Conservation (phyloP, 2,113 vertebrate species). For the Pachycephala philippinensis region DNA sequence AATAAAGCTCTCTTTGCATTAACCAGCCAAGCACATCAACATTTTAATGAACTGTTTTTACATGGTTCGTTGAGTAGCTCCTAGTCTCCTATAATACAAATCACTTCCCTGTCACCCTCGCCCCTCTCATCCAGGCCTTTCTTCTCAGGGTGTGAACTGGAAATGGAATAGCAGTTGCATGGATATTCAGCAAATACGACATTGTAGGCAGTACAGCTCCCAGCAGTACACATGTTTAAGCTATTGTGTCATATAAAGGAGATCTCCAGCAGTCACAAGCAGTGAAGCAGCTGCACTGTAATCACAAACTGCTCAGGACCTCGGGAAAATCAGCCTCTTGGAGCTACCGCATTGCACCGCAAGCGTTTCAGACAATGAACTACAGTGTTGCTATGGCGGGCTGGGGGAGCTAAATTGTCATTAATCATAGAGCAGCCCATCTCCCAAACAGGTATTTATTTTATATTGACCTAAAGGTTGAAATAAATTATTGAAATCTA, state of each 20-base stretch:
- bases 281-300: not conserved
- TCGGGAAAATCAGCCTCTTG: not conserved
- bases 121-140: conserved; percentile 2
- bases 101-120: conserved; percentile 33
- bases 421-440: conserved; percentile 5
- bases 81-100: conserved; percentile 69
- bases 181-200: not conserved
- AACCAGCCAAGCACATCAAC: conserved; percentile 76
- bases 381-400: not conserved
- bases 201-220: not conserved
- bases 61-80: conserved; percentile 75
- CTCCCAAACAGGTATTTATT: conserved; percentile 61
- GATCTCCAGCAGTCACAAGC: not conserved
- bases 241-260: not conserved
- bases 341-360: not conserved
- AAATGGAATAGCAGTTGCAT: not conserved
- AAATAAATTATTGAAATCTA: conserved; percentile 60
- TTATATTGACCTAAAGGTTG: conserved; percentile 52
- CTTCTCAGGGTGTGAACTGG: conserved; percentile 39
- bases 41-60: conserved; percentile 84
- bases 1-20: conserved; percentile 79
- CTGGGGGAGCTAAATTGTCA: not conserved
- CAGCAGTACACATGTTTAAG: not conserved
- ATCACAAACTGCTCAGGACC: not conserved
- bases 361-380: not conserved